phyloP scores from a whole-genome alignment of 2,888 invertebrate species.

The Sinodicranocentrus sp. region DNA sequence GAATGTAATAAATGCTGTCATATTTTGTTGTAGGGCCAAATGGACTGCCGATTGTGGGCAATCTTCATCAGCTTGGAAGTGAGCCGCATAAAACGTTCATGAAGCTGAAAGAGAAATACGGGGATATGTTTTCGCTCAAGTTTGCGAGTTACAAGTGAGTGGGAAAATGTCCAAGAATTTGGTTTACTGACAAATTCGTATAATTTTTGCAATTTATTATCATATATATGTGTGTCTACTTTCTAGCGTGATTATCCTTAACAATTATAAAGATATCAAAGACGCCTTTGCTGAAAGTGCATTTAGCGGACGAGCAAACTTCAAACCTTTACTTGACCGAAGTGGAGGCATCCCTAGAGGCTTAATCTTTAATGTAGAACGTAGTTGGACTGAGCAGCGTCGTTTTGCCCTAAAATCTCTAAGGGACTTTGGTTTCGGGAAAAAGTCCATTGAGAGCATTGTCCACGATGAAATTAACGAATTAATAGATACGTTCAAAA shows the following conservation, averaged over 20 bases:
- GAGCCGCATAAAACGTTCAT: constrained; percentile 61
- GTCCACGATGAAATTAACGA: constrained; percentile 57
- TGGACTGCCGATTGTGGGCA: constrained; percentile 56
- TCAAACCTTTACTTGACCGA: constrained; percentile 46
- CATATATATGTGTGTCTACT: background rate
- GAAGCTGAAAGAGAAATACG: constrained; percentile 54
- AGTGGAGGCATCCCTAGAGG: constrained; percentile 68
- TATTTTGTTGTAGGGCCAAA: constrained; percentile 30
- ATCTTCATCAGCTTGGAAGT: constrained; percentile 50
- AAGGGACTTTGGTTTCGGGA: constrained; percentile 71
- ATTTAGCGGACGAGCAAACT: constrained; percentile 63
- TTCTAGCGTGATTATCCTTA: constrained; percentile 66
- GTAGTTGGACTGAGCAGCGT: constrained; percentile 62
- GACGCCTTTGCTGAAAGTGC: constrained; percentile 64
- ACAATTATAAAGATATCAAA: constrained; percentile 70
- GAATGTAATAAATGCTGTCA: background rate
- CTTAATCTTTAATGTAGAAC: constrained; percentile 61
- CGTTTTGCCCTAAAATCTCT: constrained; percentile 66
- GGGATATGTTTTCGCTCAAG: constrained; percentile 43
- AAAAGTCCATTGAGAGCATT: constrained; percentile 55
- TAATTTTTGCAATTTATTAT: background rate
- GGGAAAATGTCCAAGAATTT: too few relatives aligned
- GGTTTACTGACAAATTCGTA: background rate
- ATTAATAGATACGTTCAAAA: constrained; percentile 63
- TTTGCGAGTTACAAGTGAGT: constrained; percentile 43